phyloP scores from a whole-genome alignment of 2,113 vertebrate species.

The Macaca fascicularis region DNA sequence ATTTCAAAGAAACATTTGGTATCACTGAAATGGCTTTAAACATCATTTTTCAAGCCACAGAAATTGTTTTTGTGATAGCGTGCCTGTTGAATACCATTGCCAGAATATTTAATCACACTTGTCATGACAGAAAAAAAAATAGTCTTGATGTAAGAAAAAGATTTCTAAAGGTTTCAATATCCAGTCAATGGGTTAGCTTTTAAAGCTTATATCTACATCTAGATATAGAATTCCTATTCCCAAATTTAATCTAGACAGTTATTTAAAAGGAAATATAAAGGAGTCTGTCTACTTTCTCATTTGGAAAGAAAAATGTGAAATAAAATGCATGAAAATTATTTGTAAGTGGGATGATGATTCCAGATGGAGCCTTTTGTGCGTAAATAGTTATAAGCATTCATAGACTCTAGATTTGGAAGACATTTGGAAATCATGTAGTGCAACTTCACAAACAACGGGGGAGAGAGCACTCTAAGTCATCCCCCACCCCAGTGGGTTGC shows the following conservation, averaged over 20 bases:
- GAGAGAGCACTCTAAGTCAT: not conserved
- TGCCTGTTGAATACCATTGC: conserved; percentile 17
- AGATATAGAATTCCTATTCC: not conserved
- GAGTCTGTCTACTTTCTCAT: not conserved
- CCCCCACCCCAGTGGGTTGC: not conserved
- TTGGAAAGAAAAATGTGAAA: not conserved
- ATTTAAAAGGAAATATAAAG: not conserved
- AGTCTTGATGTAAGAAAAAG: conserved; percentile 6
- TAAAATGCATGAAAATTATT: not conserved
- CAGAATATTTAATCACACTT: conserved; percentile 6
- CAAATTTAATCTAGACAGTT: not conserved
- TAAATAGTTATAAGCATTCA: not conserved
- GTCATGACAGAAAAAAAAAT: conserved; percentile 3
- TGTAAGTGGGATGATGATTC: not conserved
- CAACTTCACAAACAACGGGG: not conserved
- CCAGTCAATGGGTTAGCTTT: not conserved
- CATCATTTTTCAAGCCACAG: conserved; percentile 53
- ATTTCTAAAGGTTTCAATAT: conserved; percentile 31
- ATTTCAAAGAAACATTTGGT: conserved; percentile 50
- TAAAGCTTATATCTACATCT: not conserved
- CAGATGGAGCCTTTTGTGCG: not conserved
- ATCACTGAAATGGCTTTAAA: conserved; percentile 49
- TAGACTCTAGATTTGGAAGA: not conserved
- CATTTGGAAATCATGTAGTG: not conserved
- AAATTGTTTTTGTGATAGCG: not conserved